Conservation (phyloP, 2,113 vertebrate genomes). For the Sarotherodon lohbergeri region DNA sequence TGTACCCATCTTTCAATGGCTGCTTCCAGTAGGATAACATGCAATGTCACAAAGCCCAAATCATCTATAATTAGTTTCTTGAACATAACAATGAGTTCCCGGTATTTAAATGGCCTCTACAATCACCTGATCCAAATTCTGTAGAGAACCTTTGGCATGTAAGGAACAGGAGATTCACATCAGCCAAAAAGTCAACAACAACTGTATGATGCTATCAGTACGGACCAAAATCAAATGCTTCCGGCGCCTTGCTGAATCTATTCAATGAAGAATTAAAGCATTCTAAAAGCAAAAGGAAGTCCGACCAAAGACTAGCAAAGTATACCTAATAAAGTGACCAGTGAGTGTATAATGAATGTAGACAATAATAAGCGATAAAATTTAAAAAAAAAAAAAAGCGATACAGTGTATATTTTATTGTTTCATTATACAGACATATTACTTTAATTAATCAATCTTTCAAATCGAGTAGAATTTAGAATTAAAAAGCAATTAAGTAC, state of each 20-base stretch:
- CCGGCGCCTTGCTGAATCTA: background rate
- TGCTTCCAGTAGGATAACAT: background rate
- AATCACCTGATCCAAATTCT: background rate
- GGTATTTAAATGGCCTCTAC: background rate
- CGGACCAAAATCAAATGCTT: background rate
- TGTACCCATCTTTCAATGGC: background rate
- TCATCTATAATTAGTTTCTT: background rate
- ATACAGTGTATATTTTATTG: background rate
- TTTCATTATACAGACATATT: background rate
- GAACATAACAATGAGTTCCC: background rate
- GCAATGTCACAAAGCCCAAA: background rate
- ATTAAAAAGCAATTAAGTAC: background rate
- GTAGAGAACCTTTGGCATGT: background rate
- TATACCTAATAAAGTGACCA: background rate
- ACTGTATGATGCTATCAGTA: background rate
- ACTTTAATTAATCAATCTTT: background rate
- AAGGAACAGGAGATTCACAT: background rate
- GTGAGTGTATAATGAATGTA: background rate
- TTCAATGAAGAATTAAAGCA: background rate
- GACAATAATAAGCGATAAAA: background rate
- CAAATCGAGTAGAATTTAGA: background rate
- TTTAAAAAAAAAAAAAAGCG: fast-evolving
- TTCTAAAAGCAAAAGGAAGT: background rate
- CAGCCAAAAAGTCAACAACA: background rate
- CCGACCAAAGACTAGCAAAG: background rate